Evolutionary conservation across 2,888 invertebrate genomes (phyloP), one percentile per base, ranked within the genome.

Genomic region (Nemurella pictetii): DNA sequence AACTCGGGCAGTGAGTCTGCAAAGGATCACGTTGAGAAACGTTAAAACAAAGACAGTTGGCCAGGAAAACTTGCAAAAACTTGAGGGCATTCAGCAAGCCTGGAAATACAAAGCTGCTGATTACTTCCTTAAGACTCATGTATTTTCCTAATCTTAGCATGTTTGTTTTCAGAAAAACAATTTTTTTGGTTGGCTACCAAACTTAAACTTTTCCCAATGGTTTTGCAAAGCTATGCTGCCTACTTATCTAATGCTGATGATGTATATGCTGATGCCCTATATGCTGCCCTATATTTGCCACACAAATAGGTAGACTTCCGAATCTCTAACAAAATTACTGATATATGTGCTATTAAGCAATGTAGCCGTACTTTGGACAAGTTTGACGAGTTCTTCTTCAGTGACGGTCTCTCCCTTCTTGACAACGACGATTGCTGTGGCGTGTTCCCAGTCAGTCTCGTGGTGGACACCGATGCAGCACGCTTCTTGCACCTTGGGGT

Each of bases 401-500:
- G 84, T 84, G 32, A 55, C 73, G 27, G 72, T 72, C 20, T 77
- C 84, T 1, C 74, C 74, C 12, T 80, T 26, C 27, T n/a, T 55
- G 28, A 55, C 78, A 25, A 84, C 84, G 0, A 84, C 80, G 73
- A 84, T 35, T 2, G 36, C 84, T 7, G 80, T 84, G 80, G 84
- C 80, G 55, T 84, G 84, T 32, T 84, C 84, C 84, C 84, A 84
- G 80, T 84, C 84, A 1, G 35, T 80, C 29, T 80, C 80, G 78
- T 84, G 80, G 30, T 73, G 73, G 26, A 84, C 36, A 0, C 84
- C 84, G 72, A 84, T 36, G 26, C 80, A 80, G 55, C 72, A 55
- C 72, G 81, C 84, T 72, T 84, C 84, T 9, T 15, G 25, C 26
- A 84, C 84, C 27, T 84, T 78, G 5, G 80, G 84, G 74, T 84